Evolutionary conservation across 2,888 invertebrate genomes (phyloP).

Genomic region (Mycogona germanica): DNA sequence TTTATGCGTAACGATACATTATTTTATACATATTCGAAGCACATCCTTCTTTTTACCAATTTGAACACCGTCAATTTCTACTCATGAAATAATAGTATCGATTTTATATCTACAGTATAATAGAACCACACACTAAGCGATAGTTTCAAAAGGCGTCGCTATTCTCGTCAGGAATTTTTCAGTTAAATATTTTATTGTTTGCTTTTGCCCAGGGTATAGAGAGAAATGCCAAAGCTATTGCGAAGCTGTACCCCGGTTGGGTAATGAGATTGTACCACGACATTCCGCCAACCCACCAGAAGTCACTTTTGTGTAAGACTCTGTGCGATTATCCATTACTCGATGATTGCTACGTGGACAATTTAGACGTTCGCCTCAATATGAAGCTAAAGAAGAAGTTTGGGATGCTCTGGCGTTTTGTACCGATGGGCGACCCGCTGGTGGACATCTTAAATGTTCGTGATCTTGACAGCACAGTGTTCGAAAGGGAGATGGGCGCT

Average conservation of each 20-base stretch:
- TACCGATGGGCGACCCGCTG: constrained; percentile 15
- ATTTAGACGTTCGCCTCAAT: background rate
- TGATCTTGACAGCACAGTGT: constrained; percentile 18
- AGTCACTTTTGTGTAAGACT: constrained; percentile 5
- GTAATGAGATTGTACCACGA: constrained; percentile 16
- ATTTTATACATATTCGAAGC: too few relatives aligned
- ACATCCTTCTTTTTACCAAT: too few relatives aligned
- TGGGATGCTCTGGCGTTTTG: constrained; percentile 16
- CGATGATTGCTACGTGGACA: constrained; percentile 11
- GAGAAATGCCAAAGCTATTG: background rate
- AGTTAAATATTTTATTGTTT: too few relatives aligned
- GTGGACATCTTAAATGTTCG: constrained; percentile 16
- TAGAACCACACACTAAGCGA: too few relatives aligned
- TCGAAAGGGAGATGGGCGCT: constrained; percentile 18
- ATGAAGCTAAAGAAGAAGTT: background rate
- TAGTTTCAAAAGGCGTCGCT: too few relatives aligned
- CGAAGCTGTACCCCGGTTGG: constrained; percentile 15
- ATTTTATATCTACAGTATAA: too few relatives aligned
- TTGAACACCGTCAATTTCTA: too few relatives aligned
- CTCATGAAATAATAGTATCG: too few relatives aligned
- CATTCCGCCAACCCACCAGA: constrained; percentile 1
- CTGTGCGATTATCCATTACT: constrained; percentile 2
- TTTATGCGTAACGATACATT: too few relatives aligned
- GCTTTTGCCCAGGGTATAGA: constrained; percentile 3
- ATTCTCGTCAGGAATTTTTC: too few relatives aligned